Conservation (phyloP, 2,113 vertebrate genomes). For the Haliaeetus leucogaster region DNA sequence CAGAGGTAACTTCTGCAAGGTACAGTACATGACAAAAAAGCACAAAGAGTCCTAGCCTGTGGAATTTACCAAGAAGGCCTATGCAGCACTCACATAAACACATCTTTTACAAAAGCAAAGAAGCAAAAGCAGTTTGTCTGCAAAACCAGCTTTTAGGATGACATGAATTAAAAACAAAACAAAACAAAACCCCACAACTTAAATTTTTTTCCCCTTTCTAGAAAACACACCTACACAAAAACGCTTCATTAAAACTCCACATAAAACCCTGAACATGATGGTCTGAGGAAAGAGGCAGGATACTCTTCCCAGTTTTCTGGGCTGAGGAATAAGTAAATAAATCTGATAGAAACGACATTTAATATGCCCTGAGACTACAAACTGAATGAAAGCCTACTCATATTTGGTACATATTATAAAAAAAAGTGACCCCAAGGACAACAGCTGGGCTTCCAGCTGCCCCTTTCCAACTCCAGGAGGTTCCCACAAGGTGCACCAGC, state of each 20-base stretch:
- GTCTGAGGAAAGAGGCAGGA: not conserved
- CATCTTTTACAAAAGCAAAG: not conserved
- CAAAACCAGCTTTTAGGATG: not conserved
- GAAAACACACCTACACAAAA: not conserved
- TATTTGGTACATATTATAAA: not conserved
- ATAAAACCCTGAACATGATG: not conserved
- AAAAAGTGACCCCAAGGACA: not conserved
- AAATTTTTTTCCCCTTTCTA: not conserved
- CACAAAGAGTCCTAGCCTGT: not conserved
- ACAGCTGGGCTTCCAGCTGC: not conserved
- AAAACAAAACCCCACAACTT: too few relatives aligned
- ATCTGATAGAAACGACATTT: not conserved
- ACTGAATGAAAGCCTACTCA: not conserved
- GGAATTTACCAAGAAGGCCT: not conserved
- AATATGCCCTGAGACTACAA: not conserved
- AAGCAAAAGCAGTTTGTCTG: not conserved
- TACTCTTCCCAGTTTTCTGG: not conserved
- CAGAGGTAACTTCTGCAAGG: not conserved
- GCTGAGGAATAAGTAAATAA: not conserved
- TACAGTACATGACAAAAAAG: not conserved
- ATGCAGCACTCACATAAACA: not conserved
- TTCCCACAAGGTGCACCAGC: accelerated
- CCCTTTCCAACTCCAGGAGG: not conserved
- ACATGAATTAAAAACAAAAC: not conserved
- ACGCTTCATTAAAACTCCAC: not conserved